Conservation (phyloP, 2,888 invertebrate genomes). For the Xanthia icteritia region DNA sequence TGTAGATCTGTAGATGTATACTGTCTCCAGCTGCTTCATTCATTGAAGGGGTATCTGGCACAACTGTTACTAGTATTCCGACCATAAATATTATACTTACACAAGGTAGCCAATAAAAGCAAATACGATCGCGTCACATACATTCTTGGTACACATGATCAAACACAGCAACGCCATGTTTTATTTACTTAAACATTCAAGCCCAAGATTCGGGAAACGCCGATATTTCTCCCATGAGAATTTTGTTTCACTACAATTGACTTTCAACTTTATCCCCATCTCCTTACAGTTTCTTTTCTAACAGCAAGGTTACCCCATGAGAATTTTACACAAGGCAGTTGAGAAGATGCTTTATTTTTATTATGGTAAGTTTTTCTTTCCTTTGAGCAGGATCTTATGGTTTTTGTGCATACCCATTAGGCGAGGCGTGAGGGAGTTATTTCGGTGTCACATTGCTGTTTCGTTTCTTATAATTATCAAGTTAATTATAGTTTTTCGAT, state of each 20-base stretch:
- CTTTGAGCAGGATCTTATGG: background rate
- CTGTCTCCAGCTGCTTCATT: background rate
- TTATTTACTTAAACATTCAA: conserved; percentile 66
- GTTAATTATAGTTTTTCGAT: conserved; percentile 68
- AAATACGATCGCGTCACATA: conserved; percentile 46
- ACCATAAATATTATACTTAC: conserved; percentile 30
- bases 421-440: conserved; percentile 72
- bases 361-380: conserved; percentile 20
- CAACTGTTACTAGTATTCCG: background rate
- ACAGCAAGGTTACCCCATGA: too few species aligned
- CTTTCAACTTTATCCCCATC: background rate
- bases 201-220: conserved; percentile 63
- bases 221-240: conserved; percentile 58
- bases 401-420: conserved; percentile 74
- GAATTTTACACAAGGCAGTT: background rate
- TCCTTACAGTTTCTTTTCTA: background rate
- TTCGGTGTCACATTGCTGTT: conserved; percentile 73
- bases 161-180: conserved; percentile 62
- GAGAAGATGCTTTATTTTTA: conserved; percentile 18
- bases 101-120: conserved; percentile 39
- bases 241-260: background rate
- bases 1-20: background rate
- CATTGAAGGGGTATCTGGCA: background rate
- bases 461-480: conserved; percentile 68
- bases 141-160: conserved; percentile 60